A percentile compares a stretch with the other conserved stretches of the same genome.
Conservation (phyloP, 2,797 vertebrate species). For the Neopelma chrysocephalum region DNA sequence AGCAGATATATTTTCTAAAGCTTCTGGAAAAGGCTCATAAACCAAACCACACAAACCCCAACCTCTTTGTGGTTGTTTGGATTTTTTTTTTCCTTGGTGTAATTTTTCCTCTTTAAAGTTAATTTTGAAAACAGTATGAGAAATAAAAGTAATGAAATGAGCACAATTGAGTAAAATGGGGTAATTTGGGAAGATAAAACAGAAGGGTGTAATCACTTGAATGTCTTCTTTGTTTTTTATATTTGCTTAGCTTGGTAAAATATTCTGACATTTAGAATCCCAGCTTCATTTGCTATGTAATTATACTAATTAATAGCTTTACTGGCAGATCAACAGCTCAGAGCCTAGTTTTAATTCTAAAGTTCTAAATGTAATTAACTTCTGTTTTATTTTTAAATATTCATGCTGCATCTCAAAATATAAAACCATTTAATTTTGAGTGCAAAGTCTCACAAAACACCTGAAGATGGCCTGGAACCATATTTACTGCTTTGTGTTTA, state of each 20-base stretch:
- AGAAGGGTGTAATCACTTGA: background rate
- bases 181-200: background rate
- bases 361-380: background rate
- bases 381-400: background rate
- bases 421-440: background rate
- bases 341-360: background rate
- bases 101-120: background rate
- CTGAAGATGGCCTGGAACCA: background rate
- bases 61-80: background rate
- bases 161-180: background rate
- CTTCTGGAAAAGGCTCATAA: background rate
- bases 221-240: background rate
- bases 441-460: background rate
- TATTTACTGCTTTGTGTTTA: background rate
- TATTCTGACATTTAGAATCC: background rate
- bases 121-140: background rate
- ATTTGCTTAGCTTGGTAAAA: background rate
- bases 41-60: accelerated
- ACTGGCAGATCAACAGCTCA: background rate
- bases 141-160: background rate
- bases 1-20: background rate
- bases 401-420: background rate
- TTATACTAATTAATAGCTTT: background rate
- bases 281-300: background rate
- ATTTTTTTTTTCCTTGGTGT: accelerated